Evolutionary conservation across 2,888 invertebrate species (phyloP).

Genomic region (Calliscelio sp.): DNA sequence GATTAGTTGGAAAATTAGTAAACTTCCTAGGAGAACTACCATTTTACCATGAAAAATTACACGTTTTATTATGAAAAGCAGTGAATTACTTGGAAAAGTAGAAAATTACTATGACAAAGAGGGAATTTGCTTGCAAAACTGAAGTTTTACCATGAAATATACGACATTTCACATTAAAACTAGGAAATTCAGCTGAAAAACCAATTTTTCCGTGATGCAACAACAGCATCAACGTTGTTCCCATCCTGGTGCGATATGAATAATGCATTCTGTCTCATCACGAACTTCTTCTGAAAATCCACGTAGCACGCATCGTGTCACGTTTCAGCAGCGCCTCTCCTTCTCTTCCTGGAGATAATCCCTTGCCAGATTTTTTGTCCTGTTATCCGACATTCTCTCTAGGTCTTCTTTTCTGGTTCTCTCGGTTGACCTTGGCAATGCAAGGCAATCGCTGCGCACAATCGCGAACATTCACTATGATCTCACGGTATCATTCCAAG

Average conservation of each 20-base stretch:
- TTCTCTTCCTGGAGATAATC: slow-evolving; percentile 69
- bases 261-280: slow-evolving; percentile 69
- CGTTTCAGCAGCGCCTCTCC: slow-evolving; percentile 70
- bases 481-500: slow-evolving; percentile 70
- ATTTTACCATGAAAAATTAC: no score
- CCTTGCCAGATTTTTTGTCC: slow-evolving; percentile 68
- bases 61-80: no score
- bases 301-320: slow-evolving; percentile 70
- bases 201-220: no score
- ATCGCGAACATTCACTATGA: slow-evolving; percentile 69
- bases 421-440: slow-evolving; percentile 71
- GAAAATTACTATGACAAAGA: no score
- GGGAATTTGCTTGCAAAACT: no score
- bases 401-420: slow-evolving; percentile 65
- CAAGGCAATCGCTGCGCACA: slow-evolving; percentile 65
- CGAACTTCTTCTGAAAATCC: slow-evolving; percentile 69
- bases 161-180: no score
- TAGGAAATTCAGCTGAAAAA: no score
- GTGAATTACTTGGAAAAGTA: no score
- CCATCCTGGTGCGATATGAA: slow-evolving; percentile 54
- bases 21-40: no score
- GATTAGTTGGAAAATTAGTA: no score
- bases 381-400: slow-evolving; percentile 71
- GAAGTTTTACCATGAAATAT: no score
- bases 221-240: no score